Conservation (phyloP, 1,140 invertebrate genomes). For the Cydia pomonella region DNA sequence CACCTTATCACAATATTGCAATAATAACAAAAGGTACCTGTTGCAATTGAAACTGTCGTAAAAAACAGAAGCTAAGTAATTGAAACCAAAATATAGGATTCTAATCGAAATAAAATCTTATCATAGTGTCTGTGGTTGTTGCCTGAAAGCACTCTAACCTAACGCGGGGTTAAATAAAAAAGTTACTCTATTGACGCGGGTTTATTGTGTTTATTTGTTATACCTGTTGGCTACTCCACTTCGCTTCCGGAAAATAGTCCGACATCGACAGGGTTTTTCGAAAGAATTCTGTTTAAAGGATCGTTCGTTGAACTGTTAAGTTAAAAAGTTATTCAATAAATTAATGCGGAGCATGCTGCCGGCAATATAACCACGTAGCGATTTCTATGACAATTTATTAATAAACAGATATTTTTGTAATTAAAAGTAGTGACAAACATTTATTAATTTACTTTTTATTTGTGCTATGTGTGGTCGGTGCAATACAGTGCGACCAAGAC, state of each 20-base stretch:
- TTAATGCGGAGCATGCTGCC: too few relatives aligned
- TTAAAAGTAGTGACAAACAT: too few relatives aligned
- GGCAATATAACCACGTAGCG: too few relatives aligned
- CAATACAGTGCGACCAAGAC: too few relatives aligned
- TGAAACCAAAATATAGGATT: background rate
- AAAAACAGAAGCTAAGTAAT: background rate
- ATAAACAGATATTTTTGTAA: too few relatives aligned
- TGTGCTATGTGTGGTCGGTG: too few relatives aligned
- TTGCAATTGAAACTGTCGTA: too few relatives aligned
- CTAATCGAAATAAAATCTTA: background rate
- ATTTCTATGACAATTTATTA: too few relatives aligned
- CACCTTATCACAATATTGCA: too few relatives aligned
- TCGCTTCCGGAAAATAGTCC: background rate
- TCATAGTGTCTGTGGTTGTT: background rate
- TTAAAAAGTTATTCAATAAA: too few relatives aligned
- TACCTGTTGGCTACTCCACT: constrained; percentile 20
- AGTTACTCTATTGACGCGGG: background rate
- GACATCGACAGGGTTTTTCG: background rate
- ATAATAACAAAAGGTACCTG: too few relatives aligned
- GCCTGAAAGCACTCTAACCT: constrained; percentile 23
- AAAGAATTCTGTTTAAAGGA: background rate
- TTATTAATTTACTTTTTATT: too few relatives aligned
- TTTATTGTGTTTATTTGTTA: constrained; percentile 28
- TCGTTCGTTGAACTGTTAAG: background rate
- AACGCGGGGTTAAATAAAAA: constrained; percentile 26